phyloP scores from a whole-genome alignment of 2,113 vertebrate species.

The Calidris pugnax region DNA sequence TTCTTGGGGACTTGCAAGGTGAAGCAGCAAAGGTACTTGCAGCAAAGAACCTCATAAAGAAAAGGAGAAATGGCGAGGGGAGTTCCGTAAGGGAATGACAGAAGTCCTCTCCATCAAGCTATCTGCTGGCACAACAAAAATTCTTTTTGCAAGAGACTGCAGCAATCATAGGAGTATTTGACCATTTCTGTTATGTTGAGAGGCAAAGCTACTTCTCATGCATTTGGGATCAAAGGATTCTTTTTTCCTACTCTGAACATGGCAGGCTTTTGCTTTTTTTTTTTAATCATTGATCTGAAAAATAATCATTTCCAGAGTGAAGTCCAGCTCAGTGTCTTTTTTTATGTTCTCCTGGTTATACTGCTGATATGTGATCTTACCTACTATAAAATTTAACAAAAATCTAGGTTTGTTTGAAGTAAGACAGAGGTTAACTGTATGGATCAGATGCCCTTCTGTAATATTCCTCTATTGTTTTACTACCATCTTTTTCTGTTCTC shows the following conservation, averaged over 20 bases:
- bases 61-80: background rate
- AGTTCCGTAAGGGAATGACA: background rate
- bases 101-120: background rate
- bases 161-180: background rate
- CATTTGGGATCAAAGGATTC: slow-evolving; percentile 7
- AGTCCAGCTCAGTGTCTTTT: background rate
- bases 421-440: background rate
- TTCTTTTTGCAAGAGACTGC: background rate
- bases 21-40: background rate
- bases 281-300: background rate
- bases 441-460: background rate
- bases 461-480: background rate
- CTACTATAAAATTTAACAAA: slow-evolving; percentile 16
- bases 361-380: background rate
- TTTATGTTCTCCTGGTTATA: slow-evolving; percentile 1
- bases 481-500: background rate
- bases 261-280: background rate
- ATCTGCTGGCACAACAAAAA: background rate
- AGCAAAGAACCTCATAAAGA: background rate
- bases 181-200: background rate
- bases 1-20: background rate
- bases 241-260: slow-evolving; percentile 16
- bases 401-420: slow-evolving; percentile 1
- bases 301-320: background rate
- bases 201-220: slow-evolving; percentile 19